A percentile compares a stretch with the other conserved stretches of the same genome.
Conservation (phyloP, 2,113 vertebrate genomes). For the Psephotus haematonotus region DNA sequence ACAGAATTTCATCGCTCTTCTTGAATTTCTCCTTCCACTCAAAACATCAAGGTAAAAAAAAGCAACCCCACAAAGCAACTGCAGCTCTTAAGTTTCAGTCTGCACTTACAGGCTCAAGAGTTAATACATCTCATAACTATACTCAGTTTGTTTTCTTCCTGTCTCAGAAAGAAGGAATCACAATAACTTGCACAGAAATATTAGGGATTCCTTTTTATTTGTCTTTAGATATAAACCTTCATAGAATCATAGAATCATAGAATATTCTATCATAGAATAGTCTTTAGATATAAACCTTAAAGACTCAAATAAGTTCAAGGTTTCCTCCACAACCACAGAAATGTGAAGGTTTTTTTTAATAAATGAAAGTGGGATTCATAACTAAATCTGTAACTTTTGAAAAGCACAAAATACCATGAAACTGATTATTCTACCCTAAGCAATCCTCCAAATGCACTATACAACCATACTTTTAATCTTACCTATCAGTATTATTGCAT, state of each 20-base stretch:
- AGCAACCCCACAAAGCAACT: background rate
- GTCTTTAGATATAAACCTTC: background rate
- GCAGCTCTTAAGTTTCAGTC: background rate
- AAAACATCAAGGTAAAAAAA: background rate
- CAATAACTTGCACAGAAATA: constrained; percentile 17
- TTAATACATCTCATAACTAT: background rate
- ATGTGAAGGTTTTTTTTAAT: background rate
- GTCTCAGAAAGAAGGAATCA: background rate
- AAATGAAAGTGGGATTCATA: background rate
- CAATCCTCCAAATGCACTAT: background rate
- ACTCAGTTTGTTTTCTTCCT: background rate
- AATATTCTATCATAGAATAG: no score
- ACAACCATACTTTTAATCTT: background rate
- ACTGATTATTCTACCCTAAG: background rate
- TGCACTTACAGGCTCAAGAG: background rate
- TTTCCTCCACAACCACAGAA: background rate
- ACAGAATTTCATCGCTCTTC: background rate
- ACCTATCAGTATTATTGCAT: background rate
- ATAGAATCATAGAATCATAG: no score
- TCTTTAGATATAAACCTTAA: background rate
- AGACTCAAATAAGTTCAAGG: background rate
- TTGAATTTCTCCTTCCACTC: background rate
- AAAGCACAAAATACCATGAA: background rate
- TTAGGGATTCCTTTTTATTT: constrained; percentile 22
- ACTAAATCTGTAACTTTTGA: background rate